Percentiles rank a stretch among this genome's conserved stretches.
Evolutionary conservation across 64 coral and sea anemone species (phyloP).

Genomic region (Montipora efflorescens): DNA sequence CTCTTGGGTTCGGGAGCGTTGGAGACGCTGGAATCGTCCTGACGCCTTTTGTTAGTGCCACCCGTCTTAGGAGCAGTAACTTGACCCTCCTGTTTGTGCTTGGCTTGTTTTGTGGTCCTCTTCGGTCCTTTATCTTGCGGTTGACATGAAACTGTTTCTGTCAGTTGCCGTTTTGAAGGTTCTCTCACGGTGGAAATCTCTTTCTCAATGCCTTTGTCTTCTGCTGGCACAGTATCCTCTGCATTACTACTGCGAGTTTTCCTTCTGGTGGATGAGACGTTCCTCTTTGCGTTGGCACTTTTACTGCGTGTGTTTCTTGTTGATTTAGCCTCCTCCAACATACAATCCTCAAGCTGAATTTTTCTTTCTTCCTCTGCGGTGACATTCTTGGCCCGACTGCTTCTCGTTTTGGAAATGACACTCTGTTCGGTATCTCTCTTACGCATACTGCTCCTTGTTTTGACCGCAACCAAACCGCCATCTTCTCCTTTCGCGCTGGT

Average conservation of each 20-base stretch:
- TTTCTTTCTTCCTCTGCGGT: neutral
- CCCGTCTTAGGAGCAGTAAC: neutral
- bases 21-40: neutral
- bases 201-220: too few relatives aligned
- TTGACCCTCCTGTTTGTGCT: neutral
- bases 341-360: neutral
- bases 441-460: neutral
- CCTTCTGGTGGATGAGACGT: neutral
- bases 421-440: neutral
- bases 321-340: neutral
- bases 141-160: neutral
- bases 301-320: constrained; percentile 6
- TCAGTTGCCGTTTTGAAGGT: neutral
- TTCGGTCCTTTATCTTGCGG: neutral
- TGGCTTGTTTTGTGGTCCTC: neutral
- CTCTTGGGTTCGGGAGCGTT: neutral
- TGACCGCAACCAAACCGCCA: neutral
- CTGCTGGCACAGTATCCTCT: neutral
- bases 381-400: neutral
- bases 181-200: neutral
- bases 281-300: neutral
- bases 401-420: neutral
- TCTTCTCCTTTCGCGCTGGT: neutral
- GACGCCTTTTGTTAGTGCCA: neutral
- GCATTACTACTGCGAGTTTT: neutral